phyloP scores from a whole-genome alignment of 2,113 vertebrate genomes.

The Podarcis raffonei region DNA sequence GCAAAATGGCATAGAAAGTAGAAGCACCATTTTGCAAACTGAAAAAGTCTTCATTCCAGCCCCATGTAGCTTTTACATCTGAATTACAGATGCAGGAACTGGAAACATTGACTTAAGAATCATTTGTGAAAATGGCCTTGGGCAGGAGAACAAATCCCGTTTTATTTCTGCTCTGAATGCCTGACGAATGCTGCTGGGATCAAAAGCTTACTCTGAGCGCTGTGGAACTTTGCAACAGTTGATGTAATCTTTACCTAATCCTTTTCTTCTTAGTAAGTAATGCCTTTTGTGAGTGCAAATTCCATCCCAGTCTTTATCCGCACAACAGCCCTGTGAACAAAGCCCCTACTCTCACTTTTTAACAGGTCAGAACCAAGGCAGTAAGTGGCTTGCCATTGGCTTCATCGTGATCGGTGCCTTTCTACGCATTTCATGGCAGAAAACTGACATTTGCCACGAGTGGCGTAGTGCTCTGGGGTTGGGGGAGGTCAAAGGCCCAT shows the following conservation, averaged over 20 bases:
- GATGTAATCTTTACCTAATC: constrained; percentile 5
- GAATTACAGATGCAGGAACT: background rate
- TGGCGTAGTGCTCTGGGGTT: background rate
- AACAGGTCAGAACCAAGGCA: background rate
- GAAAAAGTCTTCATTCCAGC: background rate
- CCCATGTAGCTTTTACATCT: background rate
- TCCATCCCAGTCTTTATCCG: background rate
- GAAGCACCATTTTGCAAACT: background rate
- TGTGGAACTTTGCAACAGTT: background rate
- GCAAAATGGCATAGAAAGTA: background rate
- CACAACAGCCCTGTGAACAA: background rate
- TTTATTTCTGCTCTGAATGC: background rate
- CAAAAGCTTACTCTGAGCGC: constrained; percentile 10
- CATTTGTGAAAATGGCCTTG: background rate
- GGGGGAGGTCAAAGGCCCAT: background rate
- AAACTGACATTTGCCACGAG: background rate
- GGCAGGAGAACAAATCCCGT: constrained; percentile 1
- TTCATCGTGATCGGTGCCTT: background rate
- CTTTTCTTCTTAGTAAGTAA: background rate
- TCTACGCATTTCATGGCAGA: background rate
- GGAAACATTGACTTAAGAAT: background rate
- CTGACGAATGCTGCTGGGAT: background rate
- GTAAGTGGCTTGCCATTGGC: background rate
- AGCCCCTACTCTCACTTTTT: background rate
- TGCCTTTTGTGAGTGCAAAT: constrained; percentile 4